Evolutionary conservation across 2,888 invertebrate genomes (phyloP), one percentile per base, ranked within the genome.

Genomic region (Kryphioiulus occultus): DNA sequence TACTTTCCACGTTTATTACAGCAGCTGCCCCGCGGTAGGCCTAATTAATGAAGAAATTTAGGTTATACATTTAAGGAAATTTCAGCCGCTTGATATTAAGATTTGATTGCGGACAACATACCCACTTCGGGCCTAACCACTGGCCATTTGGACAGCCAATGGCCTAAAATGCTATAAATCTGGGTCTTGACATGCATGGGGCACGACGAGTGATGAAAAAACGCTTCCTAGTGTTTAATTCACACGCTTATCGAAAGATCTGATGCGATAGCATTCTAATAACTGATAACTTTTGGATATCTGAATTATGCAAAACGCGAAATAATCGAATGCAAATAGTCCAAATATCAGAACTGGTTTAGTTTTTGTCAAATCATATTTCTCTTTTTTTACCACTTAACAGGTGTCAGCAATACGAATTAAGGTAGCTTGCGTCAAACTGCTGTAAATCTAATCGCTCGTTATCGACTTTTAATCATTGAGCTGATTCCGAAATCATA

Each of bases 111-210:
- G 26, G 68, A 68, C 68, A 68, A 68, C 68, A 68, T 3, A 26
- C 22, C 26, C 0, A 5, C 26, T 12, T 5, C 68, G 26, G 68
- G 2, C 26, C 26, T 68, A 26, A 68, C 68, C 68, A 68, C 68
- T 26, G 68, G 68, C 68, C 26, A 68, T 68, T 68, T 68, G 68
- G 68, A 12, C 68, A 68, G 68, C 68, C 26, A 68, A 22, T 68
- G 68, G 68, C 68, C 68, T 68, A 26, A 68, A 68, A 68, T 68
- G 68, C 26, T 68, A 68, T 68, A 68, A 68, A 68, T 68, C 26
- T 68, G 26, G 68, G 68, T 68, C 68, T 68, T 68, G 68, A 68
- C 68, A 15, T 68, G 68, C 68, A 68, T 12, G 26, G 68, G 68
- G 68, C 68, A 12, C 68, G 68, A 26, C 26, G 26, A 7, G 26